A percentile compares a stretch with the other conserved stretches of the same genome.
Evolutionary conservation across 2,113 vertebrate genomes (phyloP).

Genomic region (Embiotoca jacksoni): DNA sequence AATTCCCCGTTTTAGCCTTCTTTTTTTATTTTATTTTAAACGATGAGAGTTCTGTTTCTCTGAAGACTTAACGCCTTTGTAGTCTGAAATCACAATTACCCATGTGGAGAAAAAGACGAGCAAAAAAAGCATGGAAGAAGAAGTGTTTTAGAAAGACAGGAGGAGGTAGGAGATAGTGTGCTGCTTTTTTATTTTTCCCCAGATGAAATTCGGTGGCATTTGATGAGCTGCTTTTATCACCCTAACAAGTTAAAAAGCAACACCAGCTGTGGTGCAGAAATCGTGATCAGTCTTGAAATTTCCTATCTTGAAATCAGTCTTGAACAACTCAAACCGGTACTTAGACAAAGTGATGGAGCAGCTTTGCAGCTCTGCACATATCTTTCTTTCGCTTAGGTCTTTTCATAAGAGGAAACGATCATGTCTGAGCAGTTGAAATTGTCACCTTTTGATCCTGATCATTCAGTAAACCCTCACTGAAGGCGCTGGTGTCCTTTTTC

Average conservation of each 20-base stretch:
- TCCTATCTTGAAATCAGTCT: constrained; percentile 29
- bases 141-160: constrained; percentile 11
- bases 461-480: constrained; percentile 22
- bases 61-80: constrained; percentile 61
- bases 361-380: neutral
- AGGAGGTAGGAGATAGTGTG: neutral
- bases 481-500: constrained; percentile 30
- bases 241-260: constrained; percentile 32
- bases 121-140: neutral
- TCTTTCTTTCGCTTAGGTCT: constrained; percentile 2
- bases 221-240: constrained; percentile 42
- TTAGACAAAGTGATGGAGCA: constrained; percentile 1
- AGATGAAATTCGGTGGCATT: constrained; percentile 31
- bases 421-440: neutral
- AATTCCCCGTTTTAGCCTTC: constrained; percentile 61
- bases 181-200: constrained; percentile 16
- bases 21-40: constrained; percentile 33
- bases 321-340: neutral
- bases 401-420: constrained; percentile 13
- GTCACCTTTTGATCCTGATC: constrained; percentile 42
- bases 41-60: constrained; percentile 40
- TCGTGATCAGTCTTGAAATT: constrained; percentile 11
- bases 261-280: neutral
- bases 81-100: constrained; percentile 62
- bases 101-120: constrained; percentile 13